A percentile compares a stretch with the other conserved stretches of the same genome.
Conservation (phyloP, 2,888 invertebrate species). For the Caenorhabditis plicata region DNA sequence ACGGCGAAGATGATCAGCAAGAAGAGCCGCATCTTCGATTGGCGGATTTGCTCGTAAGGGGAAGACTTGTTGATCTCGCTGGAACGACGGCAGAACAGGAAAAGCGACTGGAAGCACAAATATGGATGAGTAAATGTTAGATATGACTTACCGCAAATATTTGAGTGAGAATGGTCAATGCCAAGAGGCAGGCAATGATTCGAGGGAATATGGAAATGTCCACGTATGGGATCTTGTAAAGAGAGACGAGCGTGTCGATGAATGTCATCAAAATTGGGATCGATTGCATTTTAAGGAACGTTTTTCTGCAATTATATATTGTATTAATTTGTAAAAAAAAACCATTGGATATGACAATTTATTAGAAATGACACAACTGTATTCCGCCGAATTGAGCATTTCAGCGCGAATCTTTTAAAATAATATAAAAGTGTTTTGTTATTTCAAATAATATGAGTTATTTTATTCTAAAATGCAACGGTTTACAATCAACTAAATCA, state of each 20-base stretch:
- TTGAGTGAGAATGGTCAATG: slow-evolving; percentile 23
- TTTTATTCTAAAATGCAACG: no score
- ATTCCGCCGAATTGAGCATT: no score
- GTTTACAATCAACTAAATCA: no score
- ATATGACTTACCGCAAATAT: slow-evolving; percentile 18
- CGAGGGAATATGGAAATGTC: slow-evolving; percentile 3
- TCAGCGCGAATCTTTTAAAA: no score
- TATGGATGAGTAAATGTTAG: neutral
- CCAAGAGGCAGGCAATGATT: slow-evolving; percentile 16
- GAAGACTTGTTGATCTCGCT: slow-evolving; percentile 25
- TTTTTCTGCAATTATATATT: slow-evolving; percentile 6
- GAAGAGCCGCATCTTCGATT: slow-evolving; percentile 22
- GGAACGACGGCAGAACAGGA: slow-evolving; percentile 23
- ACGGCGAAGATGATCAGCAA: slow-evolving; percentile 19
- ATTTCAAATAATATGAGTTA: no score
- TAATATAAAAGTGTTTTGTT: no score
- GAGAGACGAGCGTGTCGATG: slow-evolving; percentile 26
- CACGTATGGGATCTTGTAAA: slow-evolving; percentile 3
- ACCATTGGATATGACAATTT: neutral
- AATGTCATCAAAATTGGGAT: slow-evolving; percentile 25
- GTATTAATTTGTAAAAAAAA: neutral
- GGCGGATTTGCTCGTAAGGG: slow-evolving; percentile 25
- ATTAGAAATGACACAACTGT: no score
- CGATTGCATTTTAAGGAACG: slow-evolving; percentile 23
- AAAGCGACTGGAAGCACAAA: slow-evolving; percentile 12